Conservation (phyloP, 2,113 vertebrate genomes). For the human (Homo sapiens) region GRCh38 chr2:136153501-136154000, state of each 20-base stretch:
- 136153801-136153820: not conserved
- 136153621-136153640: not conserved
- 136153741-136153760: slow-evolving; percentile 10
- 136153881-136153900: not conserved
- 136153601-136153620: not conserved
- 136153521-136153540: not conserved
- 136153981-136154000: not conserved
- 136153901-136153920: slow-evolving; percentile 40
- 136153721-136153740: slow-evolving; percentile 10
- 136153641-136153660: not conserved
- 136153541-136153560: not conserved
- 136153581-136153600: not conserved
- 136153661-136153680: not conserved
- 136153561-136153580: not conserved
- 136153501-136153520: not conserved
- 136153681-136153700: not conserved
- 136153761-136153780: slow-evolving; percentile 4
- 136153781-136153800: not conserved
- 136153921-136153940: not conserved
- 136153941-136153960: not conserved
- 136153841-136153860: not conserved
- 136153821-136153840: not conserved
- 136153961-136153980: slow-evolving; percentile 7
- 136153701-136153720: not conserved
- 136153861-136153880: not conserved